These are phyloP conservation scores for Thymelicus lineola DNA, from an alignment of 2,888 invertebrate species.

Conservation along the genomic window DNA sequence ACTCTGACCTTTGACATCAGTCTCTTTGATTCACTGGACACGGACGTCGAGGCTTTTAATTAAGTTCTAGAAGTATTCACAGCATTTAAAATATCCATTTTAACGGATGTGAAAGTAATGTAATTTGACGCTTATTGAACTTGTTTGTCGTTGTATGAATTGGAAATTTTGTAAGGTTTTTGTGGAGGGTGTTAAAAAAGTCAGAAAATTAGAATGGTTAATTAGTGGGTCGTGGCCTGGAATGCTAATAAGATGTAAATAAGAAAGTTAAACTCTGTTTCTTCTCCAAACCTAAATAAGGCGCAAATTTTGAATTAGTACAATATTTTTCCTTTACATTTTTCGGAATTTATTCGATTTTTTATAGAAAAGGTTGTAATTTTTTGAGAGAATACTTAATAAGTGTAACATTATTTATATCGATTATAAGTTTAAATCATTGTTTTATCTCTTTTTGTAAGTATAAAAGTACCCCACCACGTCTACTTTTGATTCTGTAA, in stretches of 20 bases:
- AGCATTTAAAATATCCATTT: constrained; percentile 44
- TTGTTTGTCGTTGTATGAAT: constrained; percentile 28
- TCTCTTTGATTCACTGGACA: constrained; percentile 49
- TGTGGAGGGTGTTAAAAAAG: constrained; percentile 20
- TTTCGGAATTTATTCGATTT: no score
- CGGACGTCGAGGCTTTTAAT: constrained; percentile 45
- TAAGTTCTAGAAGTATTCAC: constrained; percentile 45
- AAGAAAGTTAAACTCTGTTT: constrained; percentile 28
- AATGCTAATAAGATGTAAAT: constrained; percentile 26
- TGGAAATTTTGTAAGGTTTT: constrained; percentile 20
- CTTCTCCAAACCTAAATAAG: background rate
- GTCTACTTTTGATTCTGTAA: no score
- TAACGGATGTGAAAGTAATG: constrained; percentile 43
- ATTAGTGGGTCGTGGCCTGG: constrained; percentile 10
- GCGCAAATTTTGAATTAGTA: background rate
- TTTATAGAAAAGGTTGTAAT: no score
- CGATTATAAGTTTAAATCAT: no score
- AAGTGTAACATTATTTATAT: no score
- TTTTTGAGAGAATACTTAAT: no score
- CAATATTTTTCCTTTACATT: background rate
- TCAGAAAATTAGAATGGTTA: constrained; percentile 35
- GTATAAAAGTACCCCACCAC: no score
- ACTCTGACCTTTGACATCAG: constrained; percentile 43
- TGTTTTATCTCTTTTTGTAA: no score
- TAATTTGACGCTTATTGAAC: constrained; percentile 36